Evolutionary conservation across 2,797 vertebrate species (phyloP).

Genomic region (Cossypha caffra): DNA sequence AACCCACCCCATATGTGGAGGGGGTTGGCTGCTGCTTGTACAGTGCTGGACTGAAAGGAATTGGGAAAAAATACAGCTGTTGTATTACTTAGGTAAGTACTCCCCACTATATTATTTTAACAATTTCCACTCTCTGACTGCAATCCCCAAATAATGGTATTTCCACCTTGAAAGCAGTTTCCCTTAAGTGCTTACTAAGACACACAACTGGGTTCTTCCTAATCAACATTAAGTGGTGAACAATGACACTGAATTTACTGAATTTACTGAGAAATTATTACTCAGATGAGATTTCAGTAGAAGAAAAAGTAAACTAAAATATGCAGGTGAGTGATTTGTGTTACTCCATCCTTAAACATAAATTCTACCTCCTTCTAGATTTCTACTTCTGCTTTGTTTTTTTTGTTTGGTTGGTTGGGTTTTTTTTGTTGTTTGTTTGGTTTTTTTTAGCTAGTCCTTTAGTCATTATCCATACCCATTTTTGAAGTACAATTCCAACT

Average conservation of each 20-base stretch:
- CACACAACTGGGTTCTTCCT: background rate
- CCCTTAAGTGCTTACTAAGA: background rate
- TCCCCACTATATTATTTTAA: background rate
- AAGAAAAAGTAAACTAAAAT: background rate
- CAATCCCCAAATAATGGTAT: background rate
- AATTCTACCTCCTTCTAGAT: background rate
- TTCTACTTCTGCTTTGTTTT: background rate
- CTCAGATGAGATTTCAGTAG: background rate
- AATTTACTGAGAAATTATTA: background rate
- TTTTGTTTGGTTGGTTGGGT: too few relatives aligned
- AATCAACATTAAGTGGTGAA: background rate
- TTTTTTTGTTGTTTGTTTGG: too few relatives aligned
- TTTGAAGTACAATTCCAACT: background rate
- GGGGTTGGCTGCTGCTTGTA: background rate
- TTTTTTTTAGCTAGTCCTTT: background rate
- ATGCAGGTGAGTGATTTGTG: background rate
- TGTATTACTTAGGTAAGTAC: background rate
- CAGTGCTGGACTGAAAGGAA: background rate
- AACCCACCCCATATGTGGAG: background rate
- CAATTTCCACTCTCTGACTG: background rate
- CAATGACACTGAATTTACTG: background rate
- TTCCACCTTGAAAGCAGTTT: background rate
- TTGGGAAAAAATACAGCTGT: background rate
- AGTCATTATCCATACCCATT: background rate
- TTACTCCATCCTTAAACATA: background rate